Evolutionary conservation across 2,888 invertebrate species (phyloP), one percentile per base, ranked within the genome.

Genomic region (Syritta pipiens): DNA sequence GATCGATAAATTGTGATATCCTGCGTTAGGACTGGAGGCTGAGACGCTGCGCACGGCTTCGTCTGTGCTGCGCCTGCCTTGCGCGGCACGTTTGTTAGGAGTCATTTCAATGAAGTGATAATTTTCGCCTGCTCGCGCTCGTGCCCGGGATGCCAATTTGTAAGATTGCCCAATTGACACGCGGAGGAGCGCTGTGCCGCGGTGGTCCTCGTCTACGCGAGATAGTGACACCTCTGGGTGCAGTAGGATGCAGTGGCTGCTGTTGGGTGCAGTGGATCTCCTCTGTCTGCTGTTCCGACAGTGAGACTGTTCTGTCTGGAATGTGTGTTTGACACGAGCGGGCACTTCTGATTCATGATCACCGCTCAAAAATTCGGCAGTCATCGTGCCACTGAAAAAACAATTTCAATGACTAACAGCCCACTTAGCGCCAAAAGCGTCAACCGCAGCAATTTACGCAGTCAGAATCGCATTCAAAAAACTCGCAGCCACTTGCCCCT

Each of bases 91-190:
- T 49, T 60, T 81, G 75, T 84, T 86, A 83, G 84, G 84, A 84
- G 86, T 85, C 86, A 85, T 85, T 86, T 85, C 85, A 86, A 85
- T 86, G 85, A 85, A 85, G 86, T 85, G 85, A 86, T 86, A 86
- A 86, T 86, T 86, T 85, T 84, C 76, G n/a, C n/a, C 67, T 83
- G 28, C 49, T 72, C 51, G 24, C 57, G 49, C 81, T 37, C 82
- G 82, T 83, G 81, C 84, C 83, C 82, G 81, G 82, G 81, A 83
- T 71, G 84, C 83, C 83, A 83, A 84, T 84, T 84, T 83, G 84
- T 84, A 84, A 84, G 84, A 84, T 85, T 85, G 85, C 84, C 84
- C 85, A 85, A 85, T 85, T 85, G 85, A 84, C 85, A 84, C 83
- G 57, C 69, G 55, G 59, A 72, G 59, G 55, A 81, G 74, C 74